Conservation (phyloP, 2,113 vertebrate genomes). For the Cyanoderma ruficeps region DNA sequence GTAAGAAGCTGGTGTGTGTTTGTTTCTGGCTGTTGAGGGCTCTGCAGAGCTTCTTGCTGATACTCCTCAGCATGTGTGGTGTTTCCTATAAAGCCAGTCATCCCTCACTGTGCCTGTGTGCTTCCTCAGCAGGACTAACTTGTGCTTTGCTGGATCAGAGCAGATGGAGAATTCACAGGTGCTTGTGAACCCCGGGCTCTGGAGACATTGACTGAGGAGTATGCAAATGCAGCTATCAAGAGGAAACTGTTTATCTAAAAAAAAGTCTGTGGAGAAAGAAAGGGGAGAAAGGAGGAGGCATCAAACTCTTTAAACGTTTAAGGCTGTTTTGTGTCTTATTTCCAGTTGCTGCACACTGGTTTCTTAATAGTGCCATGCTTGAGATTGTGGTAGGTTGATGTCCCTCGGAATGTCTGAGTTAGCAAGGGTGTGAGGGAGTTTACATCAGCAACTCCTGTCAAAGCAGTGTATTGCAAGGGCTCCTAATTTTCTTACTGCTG, state of each 20-base stretch:
- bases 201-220: not conserved
- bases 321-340: not conserved
- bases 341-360: not conserved
- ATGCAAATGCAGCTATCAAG: not conserved
- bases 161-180: fast-evolving
- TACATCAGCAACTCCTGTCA: not conserved
- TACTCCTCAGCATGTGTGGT: not conserved
- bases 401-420: not conserved
- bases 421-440: not conserved
- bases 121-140: not conserved
- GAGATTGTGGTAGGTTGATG: not conserved
- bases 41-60: not conserved
- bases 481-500: not conserved
- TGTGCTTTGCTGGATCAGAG: not conserved
- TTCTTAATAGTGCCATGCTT: not conserved
- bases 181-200: not conserved
- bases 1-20: not conserved
- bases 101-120: not conserved
- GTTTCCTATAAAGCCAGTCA: not conserved
- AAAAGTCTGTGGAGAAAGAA: not conserved
- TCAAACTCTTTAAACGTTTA: not conserved
- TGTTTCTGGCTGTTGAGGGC: not conserved
- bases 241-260: not conserved
- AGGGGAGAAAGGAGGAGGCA: fast-evolving
- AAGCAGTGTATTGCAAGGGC: not conserved